Percentiles rank a stretch among this genome's conserved stretches.
These are phyloP conservation scores for Apotomis turbidana DNA, from an alignment of 2,888 invertebrate genomes.

Conservation along the genomic window DNA sequence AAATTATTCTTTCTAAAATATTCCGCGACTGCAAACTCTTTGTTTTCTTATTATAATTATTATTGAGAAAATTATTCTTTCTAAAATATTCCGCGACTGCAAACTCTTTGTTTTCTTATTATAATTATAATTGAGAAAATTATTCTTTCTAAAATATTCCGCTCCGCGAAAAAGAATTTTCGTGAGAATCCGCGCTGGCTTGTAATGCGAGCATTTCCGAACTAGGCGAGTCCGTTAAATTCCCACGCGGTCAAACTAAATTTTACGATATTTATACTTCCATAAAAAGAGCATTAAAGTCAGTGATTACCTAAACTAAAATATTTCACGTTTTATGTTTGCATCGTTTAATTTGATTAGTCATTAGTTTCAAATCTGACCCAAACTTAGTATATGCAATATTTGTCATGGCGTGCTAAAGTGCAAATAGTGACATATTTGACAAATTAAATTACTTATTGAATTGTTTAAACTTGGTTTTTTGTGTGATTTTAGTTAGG, in stretches of 20 bases:
- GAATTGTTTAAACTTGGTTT: background rate
- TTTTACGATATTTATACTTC: constrained; percentile 16
- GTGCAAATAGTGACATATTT: background rate
- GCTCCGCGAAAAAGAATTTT: constrained; percentile 27
- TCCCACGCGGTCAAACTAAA: constrained; percentile 36
- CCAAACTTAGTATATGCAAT: too few species aligned
- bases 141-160: constrained; percentile 29
- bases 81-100: constrained; percentile 17
- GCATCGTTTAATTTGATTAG: constrained; percentile 18
- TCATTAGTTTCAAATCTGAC: constrained; percentile 2
- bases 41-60: constrained; percentile 23
- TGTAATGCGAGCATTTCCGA: constrained; percentile 18
- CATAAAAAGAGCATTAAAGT: background rate
- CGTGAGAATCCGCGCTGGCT: constrained; percentile 18
- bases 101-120: constrained; percentile 14
- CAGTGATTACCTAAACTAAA: constrained; percentile 12
- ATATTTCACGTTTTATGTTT: background rate
- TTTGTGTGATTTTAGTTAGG: background rate
- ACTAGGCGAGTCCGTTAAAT: constrained; percentile 18
- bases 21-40: too few species aligned
- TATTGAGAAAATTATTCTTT: constrained; percentile 20
- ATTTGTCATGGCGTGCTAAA: too few species aligned
- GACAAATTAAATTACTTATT: background rate
- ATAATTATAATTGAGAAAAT: constrained; percentile 22
- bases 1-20: constrained; percentile 29